Base-by-base conservation (phyloP, 2,113 vertebrate genomes). In the Charina bottae region DNA sequence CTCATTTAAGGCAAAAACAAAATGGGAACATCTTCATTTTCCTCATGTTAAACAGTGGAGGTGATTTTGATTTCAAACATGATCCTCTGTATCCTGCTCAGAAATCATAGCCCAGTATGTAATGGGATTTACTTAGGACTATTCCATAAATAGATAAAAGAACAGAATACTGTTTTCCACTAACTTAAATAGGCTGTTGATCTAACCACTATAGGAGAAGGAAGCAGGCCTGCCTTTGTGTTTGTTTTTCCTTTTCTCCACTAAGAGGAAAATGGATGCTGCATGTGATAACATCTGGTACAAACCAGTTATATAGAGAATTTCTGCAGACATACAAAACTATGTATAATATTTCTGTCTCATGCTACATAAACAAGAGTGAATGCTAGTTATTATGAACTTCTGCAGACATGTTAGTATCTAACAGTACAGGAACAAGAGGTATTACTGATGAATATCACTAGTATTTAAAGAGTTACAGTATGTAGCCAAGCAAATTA, bases 191-290 rank as follows among this genome's bases (percentile, higher is more conserved):
- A 93, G 37, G 11, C 90, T 94, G 19, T 33, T 72, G n/a, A 87
- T 28, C 7, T 92, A 87, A 24, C 46, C 49, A 55, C 26, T 1
- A 0, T 1, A 12, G 2, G 19, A 5, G 0, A 0, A 3, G 2
- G 55, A 88, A 24, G 15, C 68, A 59, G 1, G 53, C 53, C 0
- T 83, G 42, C 84, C 86, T 54, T 93, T 12, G 46, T 90, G 72
- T 62, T 90, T 42, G 62, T 92, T 56, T 72, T 95, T 93, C 37
- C 11, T 94, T 78, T 91, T 24, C 2, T 21, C 84, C 62, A 91
- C n/a, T 93, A 78, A 90, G 11, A 90, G 64, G 95, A 78, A 87
- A 85, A 89, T 58, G 87, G 19, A 89, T 11, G 0, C 59, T 89
- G 24, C 1, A 4, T 49, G 24, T 54, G 12, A 12, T 91, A 94